These are phyloP conservation scores for Morinoia aosen DNA, from an alignment of 2,888 invertebrate species.

Conservation along the genomic window DNA sequence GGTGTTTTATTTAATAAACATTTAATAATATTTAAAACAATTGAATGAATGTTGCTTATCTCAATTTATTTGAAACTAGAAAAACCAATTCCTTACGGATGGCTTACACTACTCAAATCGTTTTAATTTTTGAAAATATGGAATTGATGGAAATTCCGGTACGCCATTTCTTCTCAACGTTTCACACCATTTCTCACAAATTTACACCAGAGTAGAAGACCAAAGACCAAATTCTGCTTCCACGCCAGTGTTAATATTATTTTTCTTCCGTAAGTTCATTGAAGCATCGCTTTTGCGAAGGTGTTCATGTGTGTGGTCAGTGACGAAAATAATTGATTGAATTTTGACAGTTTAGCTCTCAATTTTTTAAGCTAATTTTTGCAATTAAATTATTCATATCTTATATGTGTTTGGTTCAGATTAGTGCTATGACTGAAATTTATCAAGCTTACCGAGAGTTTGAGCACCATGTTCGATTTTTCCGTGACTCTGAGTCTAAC, in stretches of 20 bases:
- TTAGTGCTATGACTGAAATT: background rate
- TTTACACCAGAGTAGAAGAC: background rate
- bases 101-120: background rate
- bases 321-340: background rate
- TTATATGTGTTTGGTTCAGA: too few species aligned
- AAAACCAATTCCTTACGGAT: background rate
- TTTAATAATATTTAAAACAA: too few species aligned
- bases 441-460: background rate
- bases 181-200: background rate
- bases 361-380: background rate
- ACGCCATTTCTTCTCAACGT: background rate
- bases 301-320: background rate
- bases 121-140: background rate
- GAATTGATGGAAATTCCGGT: background rate
- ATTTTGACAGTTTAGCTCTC: background rate
- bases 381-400: too few species aligned
- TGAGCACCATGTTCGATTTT: background rate
- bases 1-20: too few species aligned
- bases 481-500: background rate
- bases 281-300: background rate
- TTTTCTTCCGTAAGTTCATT: background rate
- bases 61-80: background rate
- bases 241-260: background rate
- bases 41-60: background rate
- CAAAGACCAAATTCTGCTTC: background rate